phyloP scores from a whole-genome alignment of 1,140 invertebrate species.

The Drosophila nikananu region DNA sequence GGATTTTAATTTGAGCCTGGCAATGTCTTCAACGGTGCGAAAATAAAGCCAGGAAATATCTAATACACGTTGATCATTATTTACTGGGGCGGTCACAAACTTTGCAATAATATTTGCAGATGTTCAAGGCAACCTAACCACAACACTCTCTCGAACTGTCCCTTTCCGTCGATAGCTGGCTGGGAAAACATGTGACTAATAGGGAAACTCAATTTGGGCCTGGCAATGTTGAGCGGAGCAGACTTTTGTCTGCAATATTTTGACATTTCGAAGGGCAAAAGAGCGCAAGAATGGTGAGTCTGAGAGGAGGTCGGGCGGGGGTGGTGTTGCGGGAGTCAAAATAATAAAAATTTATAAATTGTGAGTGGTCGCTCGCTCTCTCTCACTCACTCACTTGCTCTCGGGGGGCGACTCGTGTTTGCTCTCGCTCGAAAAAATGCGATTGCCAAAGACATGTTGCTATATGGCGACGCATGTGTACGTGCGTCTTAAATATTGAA shows the following conservation, averaged over 20 bases:
- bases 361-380: constrained; percentile 1
- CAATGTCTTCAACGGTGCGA: not conserved
- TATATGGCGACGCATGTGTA: constrained; percentile 21
- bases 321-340: constrained; percentile 36
- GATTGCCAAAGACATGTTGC: constrained; percentile 49
- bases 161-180: not conserved
- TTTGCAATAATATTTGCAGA: not conserved
- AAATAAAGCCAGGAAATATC: not conserved
- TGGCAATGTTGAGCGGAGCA: constrained; percentile 50
- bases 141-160: not conserved
- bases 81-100: not conserved
- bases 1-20: constrained; percentile 3
- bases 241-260: constrained; percentile 75
- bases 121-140: not conserved
- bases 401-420: not conserved
- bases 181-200: constrained; percentile 68
- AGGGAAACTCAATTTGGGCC: constrained; percentile 24
- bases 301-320: not conserved
- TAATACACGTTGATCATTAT: not conserved
- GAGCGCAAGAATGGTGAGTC: constrained; percentile 19
- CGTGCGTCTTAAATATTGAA: constrained; percentile 46
- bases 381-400: not conserved
- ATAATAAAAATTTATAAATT: constrained; percentile 74
- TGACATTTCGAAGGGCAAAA: constrained; percentile 82
- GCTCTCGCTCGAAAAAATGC: constrained; percentile 17